Conservation (phyloP, 2,113 vertebrate species). For the Prunella fulvescens region DNA sequence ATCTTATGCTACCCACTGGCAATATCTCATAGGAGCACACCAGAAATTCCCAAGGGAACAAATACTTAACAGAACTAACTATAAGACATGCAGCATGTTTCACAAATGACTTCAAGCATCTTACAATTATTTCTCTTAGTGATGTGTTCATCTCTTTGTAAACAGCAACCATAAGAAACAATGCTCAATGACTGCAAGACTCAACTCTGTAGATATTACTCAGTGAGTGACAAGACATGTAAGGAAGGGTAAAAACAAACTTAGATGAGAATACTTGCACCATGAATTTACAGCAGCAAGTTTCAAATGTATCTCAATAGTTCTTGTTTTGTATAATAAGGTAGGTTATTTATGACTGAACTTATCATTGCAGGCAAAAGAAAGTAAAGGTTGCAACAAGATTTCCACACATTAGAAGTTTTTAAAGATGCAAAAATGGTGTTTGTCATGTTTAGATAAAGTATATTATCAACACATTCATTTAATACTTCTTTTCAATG, state of each 20-base stretch:
- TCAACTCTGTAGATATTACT: not conserved
- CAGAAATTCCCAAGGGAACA: not conserved
- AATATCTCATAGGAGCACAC: not conserved
- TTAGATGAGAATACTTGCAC: not conserved
- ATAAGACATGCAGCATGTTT: not conserved
- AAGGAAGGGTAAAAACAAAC: not conserved
- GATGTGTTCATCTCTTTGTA: not conserved
- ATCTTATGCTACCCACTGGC: not conserved
- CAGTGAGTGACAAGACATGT: not conserved
- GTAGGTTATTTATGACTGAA: not conserved
- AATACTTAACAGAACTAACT: not conserved
- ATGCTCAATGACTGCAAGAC: not conserved
- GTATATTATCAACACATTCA: not conserved
- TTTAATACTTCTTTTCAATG: slow-evolving; percentile 2
- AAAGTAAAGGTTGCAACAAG: not conserved
- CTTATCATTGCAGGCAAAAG: not conserved
- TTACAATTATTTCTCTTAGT: not conserved
- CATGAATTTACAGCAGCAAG: not conserved
- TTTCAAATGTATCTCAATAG: not conserved
- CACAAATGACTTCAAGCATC: not conserved
- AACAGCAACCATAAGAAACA: not conserved
- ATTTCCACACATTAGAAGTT: not conserved
- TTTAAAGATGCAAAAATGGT: not conserved
- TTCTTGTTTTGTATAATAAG: not conserved
- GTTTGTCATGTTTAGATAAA: not conserved